phyloP scores from a whole-genome alignment of 2,113 vertebrate genomes.

The Chlamydotis undulata region DNA sequence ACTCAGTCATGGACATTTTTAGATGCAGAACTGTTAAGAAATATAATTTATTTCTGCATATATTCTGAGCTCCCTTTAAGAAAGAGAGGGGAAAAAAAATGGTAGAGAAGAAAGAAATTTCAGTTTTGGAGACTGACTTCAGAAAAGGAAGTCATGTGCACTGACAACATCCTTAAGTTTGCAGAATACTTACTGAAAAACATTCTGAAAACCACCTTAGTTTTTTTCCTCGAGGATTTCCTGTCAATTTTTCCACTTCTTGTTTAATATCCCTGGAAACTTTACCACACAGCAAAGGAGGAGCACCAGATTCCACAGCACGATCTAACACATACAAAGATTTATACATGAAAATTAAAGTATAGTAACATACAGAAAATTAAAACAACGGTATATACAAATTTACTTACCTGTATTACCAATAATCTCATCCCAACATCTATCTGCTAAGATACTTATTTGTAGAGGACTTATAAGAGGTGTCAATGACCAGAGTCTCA shows the following conservation, averaged over 20 bases:
- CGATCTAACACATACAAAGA: slow-evolving; percentile 78
- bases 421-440: slow-evolving; percentile 91
- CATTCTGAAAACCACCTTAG: slow-evolving; percentile 95
- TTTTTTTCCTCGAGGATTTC: slow-evolving; percentile 81
- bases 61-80: background rate
- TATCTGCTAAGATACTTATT: slow-evolving; percentile 87
- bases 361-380: background rate
- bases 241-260: slow-evolving; percentile 88
- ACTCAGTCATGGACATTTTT: background rate
- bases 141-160: background rate
- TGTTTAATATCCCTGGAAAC: slow-evolving; percentile 92
- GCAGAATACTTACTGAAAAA: slow-evolving; percentile 85
- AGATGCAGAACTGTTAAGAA: background rate
- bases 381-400: background rate
- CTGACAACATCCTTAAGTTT: background rate
- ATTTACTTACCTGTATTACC: slow-evolving; percentile 86
- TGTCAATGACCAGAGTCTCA: slow-evolving; percentile 93
- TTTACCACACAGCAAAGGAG: slow-evolving; percentile 93
- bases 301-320: slow-evolving; percentile 82
- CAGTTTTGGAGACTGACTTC: background rate
- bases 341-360: background rate
- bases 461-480: slow-evolving; percentile 89
- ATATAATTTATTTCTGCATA: background rate
- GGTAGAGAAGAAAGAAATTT: background rate
- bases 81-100: background rate